phyloP scores from a whole-genome alignment of 2,113 vertebrate species.

The Marcusenius ussheri region DNA sequence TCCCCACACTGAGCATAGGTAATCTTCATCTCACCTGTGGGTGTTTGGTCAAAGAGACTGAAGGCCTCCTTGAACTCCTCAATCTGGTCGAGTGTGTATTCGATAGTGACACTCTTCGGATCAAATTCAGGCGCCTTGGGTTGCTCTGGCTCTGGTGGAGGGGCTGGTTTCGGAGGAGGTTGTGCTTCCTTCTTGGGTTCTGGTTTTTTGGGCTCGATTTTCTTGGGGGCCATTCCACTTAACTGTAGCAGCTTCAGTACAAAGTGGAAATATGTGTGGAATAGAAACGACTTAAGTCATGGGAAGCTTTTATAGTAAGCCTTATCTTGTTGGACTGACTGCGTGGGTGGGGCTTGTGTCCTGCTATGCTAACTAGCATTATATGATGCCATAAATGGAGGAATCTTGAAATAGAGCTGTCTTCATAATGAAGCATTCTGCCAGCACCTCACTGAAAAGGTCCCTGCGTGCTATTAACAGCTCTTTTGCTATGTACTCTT shows the following conservation, averaged over 20 bases:
- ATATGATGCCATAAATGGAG: conserved; percentile 14
- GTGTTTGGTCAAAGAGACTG: conserved; percentile 81
- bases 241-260: not conserved
- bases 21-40: conserved; percentile 84
- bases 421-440: not conserved
- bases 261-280: not conserved
- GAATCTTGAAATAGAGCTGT: not conserved
- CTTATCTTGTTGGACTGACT: not conserved
- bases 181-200: conserved; percentile 58
- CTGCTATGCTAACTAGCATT: not conserved
- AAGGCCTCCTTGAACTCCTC: conserved; percentile 94
- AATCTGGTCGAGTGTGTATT: conserved; percentile 72
- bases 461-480: not conserved
- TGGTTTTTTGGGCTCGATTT: conserved; percentile 49
- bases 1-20: conserved; percentile 81
- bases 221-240: conserved; percentile 45
- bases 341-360: not conserved
- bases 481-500: not conserved
- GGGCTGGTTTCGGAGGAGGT: conserved; percentile 36
- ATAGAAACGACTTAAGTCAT: not conserved
- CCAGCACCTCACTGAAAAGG: not conserved
- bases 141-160: conserved; percentile 32
- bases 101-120: conserved; percentile 56
- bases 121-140: conserved; percentile 47
- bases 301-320: not conserved